These are phyloP conservation scores for Encarsia formosa DNA, from an alignment of 2,888 invertebrate species.

Conservation along the genomic window DNA sequence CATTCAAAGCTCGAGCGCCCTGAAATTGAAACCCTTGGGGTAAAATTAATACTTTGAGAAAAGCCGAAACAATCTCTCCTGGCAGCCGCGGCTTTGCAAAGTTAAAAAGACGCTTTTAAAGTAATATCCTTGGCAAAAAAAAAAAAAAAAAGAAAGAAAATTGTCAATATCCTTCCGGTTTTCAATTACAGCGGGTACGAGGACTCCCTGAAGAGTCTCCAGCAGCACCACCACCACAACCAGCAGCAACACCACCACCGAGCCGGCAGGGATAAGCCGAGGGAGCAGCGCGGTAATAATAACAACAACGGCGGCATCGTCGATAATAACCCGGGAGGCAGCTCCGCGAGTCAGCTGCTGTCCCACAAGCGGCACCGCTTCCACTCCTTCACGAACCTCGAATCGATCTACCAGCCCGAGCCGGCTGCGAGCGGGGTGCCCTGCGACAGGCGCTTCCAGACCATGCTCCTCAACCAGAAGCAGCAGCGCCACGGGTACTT, in stretches of 20 bases:
- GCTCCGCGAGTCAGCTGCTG: slow-evolving; percentile 33
- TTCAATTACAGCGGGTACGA: slow-evolving; percentile 67
- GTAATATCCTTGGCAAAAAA: background rate
- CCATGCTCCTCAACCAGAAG: slow-evolving; percentile 18
- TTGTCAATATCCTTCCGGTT: background rate
- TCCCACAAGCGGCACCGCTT: slow-evolving; percentile 37
- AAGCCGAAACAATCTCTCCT: too few species aligned
- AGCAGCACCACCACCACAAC: slow-evolving; percentile 48
- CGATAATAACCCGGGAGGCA: slow-evolving; percentile 13
- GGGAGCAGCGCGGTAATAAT: slow-evolving; percentile 34
- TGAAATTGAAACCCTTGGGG: background rate
- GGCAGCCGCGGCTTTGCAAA: too few species aligned
- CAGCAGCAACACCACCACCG: slow-evolving; percentile 41
- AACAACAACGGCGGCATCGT: slow-evolving; percentile 27
- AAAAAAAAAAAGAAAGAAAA: background rate
- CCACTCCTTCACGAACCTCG: slow-evolving; percentile 44
- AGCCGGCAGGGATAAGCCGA: slow-evolving; percentile 1
- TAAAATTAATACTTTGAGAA: too few species aligned
- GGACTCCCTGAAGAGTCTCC: slow-evolving; percentile 70
- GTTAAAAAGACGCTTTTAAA: too few species aligned
- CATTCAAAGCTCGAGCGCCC: too few species aligned
- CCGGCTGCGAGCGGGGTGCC: slow-evolving; percentile 25
- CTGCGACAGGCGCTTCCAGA: slow-evolving; percentile 15
- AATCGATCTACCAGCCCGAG: slow-evolving; percentile 40
- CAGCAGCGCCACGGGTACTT: slow-evolving; percentile 6